These are phyloP conservation scores for Spicauda simplicius DNA, from an alignment of 2,888 invertebrate genomes.

Conservation along the genomic window DNA sequence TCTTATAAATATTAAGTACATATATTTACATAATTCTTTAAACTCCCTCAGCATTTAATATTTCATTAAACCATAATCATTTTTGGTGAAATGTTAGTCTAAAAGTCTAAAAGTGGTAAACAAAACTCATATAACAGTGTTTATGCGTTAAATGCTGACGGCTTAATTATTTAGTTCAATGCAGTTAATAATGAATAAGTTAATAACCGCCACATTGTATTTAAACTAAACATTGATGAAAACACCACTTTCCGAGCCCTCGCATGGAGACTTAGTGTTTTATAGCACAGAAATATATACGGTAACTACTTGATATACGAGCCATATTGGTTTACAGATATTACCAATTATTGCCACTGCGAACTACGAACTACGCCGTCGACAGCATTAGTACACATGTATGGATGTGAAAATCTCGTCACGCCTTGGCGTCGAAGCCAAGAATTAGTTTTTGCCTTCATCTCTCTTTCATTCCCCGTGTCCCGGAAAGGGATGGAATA, in stretches of 20 bases:
- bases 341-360: not conserved
- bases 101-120: no score
- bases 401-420: conserved; percentile 49
- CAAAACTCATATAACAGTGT: not conserved
- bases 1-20: no score
- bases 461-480: conserved; percentile 40
- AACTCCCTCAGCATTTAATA: no score
- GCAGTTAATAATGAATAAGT: conserved; percentile 4
- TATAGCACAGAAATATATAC: not conserved
- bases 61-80: no score
- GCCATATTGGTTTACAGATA: conserved; percentile 3
- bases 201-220: conserved; percentile 7
- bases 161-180: conserved; percentile 2
- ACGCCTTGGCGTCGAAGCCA: conserved; percentile 43
- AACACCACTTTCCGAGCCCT: not conserved
- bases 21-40: no score
- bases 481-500: conserved; percentile 40
- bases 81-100: no score
- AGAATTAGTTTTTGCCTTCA: conserved; percentile 39
- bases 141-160: not conserved
- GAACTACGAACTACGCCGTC: conserved; percentile 32
- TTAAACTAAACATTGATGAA: conserved; percentile 5
- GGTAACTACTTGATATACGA: conserved; percentile 5
- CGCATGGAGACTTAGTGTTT: not conserved
- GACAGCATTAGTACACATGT: conserved; percentile 36